phyloP scores from a whole-genome alignment of 2,888 invertebrate genomes.

The Penaeus monodon region DNA sequence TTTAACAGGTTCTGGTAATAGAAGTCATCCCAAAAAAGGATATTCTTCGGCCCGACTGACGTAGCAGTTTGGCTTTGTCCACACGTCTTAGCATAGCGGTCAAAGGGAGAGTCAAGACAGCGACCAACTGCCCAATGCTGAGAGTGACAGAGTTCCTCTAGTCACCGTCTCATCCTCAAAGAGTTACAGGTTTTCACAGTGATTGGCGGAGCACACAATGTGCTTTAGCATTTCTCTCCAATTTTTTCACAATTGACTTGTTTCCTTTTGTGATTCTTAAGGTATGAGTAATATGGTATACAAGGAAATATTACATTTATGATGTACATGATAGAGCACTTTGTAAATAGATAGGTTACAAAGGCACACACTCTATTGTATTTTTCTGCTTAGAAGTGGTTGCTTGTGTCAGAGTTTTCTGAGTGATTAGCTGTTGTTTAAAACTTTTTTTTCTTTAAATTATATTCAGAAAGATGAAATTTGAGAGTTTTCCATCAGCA shows the following conservation, averaged over 20 bases:
- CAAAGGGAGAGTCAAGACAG: conserved; percentile 9
- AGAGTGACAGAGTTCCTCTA: conserved; percentile 3
- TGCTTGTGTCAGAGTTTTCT: conserved; percentile 7
- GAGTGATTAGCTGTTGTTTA: no score
- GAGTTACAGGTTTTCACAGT: conserved; percentile 11
- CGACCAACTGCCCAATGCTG: neutral
- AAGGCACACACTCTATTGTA: conserved; percentile 24
- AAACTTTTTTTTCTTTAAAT: no score
- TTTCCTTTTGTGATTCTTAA: conserved; percentile 16
- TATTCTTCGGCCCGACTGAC: conserved; percentile 64
- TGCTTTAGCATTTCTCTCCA: conserved; percentile 27
- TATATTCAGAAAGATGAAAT: no score
- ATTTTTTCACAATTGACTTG: conserved; percentile 13
- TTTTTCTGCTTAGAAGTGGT: conserved; percentile 11
- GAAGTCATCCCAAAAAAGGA: conserved; percentile 63
- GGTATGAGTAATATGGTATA: no score
- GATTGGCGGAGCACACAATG: conserved; percentile 7
- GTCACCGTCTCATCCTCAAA: neutral
- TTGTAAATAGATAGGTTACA: conserved; percentile 25
- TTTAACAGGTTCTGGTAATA: conserved; percentile 58
- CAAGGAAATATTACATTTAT: conserved; percentile 20
- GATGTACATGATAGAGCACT: conserved; percentile 22
- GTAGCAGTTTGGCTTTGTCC: conserved; percentile 44
- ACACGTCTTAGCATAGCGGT: neutral
- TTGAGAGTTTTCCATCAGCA: no score